Evolutionary conservation across 2,888 invertebrate genomes (phyloP), one percentile per base, ranked within the genome.

Genomic region (Folsomia candida): DNA sequence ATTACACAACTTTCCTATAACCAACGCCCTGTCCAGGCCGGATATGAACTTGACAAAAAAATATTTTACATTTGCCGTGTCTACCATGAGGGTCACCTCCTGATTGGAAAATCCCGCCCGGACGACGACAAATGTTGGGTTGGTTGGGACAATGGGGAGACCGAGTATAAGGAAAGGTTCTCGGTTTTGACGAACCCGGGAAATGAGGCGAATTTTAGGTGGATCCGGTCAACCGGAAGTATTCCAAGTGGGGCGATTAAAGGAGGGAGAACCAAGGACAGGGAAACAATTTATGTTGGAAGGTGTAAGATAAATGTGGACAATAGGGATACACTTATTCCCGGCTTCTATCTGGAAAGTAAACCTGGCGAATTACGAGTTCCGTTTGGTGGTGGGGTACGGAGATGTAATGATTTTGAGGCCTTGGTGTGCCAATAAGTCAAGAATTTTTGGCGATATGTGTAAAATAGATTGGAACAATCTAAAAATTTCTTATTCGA

Each of bases 161-260:
- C 22, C 2, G 27, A 54, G 4, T 60, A 61, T 54, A 67, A 9
- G 4, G 62, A 51, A 24, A 22, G 51, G 9, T 70, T 70, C 28
- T 59, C 58, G 28, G 70, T 70, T 14, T 37, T 70, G 0, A 70
- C 70, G 1, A 66, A 70, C 61, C 62, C 70, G n/a, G n/a, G n/a
- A n/a, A 9, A 57, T 57, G 57, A 6, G n/a, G 57, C 57, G 6
- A 57, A 57, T 57, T 27, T 60, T 6, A 14, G 25, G 25, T 60
- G 60, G 60, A 25, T 60, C 9, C 60, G 24, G 11, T 22, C 4
- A 20, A n/a, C 9, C n/a, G 37, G 37, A 14, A 37, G 6, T 14
- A 60, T 60, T n/a, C 60, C 60, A 6, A 3, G 24, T 3, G 25
- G 25, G 4, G 60, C 60, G 4, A n/a, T 60, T 24, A 60, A 60